Percentiles rank a stretch among this genome's conserved stretches.
Evolutionary conservation across 2,888 invertebrate genomes (phyloP).

Genomic region (Hydrotaea cyrtoneurina): DNA sequence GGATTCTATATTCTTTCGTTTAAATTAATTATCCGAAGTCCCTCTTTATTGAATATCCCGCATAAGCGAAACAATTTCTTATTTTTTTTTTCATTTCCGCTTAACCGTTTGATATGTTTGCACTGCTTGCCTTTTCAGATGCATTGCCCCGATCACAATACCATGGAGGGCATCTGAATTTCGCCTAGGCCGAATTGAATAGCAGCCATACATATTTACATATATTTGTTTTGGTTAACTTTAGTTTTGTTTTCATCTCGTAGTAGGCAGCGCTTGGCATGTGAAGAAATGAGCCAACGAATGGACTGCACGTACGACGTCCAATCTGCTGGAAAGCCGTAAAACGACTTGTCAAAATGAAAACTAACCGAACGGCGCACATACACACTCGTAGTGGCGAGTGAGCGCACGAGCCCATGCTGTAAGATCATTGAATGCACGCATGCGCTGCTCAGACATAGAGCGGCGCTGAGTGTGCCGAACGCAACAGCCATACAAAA

Average conservation of each 20-base stretch:
- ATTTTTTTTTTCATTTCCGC: no score
- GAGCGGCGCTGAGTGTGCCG: neutral
- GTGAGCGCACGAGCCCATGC: neutral
- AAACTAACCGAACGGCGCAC: neutral
- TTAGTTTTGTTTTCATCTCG: constrained; percentile 15
- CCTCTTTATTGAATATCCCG: no score
- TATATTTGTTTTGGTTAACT: neutral
- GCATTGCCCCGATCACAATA: no score
- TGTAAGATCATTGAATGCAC: neutral
- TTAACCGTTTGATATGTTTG: no score
- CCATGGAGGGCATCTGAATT: no score
- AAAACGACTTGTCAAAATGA: constrained; percentile 27
- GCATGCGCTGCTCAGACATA: neutral
- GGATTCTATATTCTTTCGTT: no score
- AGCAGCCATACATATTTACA: no score
- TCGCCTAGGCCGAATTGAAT: no score
- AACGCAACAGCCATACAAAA: constrained; percentile 43
- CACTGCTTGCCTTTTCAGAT: no score
- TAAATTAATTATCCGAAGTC: no score
- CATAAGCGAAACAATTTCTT: no score
- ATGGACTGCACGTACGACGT: neutral
- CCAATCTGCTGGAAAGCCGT: constrained; percentile 8
- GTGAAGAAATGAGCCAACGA: neutral
- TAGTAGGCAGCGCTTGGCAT: neutral
- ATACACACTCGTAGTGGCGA: neutral